A percentile compares a stretch with the other conserved stretches of the same genome.
phyloP scores from a whole-genome alignment of 2,888 invertebrate species.

The Zonitis immaculata region DNA sequence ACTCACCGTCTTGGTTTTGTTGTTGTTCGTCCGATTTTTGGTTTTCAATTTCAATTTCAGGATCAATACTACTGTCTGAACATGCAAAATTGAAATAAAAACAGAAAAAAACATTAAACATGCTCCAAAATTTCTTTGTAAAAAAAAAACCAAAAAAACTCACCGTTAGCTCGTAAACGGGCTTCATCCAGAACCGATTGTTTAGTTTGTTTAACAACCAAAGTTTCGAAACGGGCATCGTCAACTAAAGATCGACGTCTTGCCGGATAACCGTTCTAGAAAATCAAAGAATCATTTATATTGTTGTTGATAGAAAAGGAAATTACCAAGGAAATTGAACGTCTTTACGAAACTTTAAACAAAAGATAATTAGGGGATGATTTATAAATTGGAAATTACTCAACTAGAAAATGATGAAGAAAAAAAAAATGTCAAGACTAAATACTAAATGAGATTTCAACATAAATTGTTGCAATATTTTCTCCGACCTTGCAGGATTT shows the following conservation, averaged over 20 bases:
- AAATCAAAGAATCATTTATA: constrained; percentile 39
- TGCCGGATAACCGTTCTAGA: constrained; percentile 95
- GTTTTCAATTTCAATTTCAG: constrained; percentile 43
- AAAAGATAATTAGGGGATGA: too few relatives aligned
- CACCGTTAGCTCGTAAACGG: constrained; percentile 82
- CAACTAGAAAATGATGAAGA: too few relatives aligned
- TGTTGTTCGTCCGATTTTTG: constrained; percentile 29
- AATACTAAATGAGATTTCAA: neutral
- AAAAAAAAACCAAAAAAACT: constrained; percentile 46
- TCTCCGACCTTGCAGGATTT: constrained; percentile 13
- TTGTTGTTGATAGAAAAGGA: too few relatives aligned
- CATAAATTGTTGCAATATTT: neutral
- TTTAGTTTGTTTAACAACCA: constrained; percentile 93
- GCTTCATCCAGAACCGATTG: constrained; percentile 89
- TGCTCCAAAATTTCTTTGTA: constrained; percentile 23
- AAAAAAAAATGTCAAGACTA: neutral
- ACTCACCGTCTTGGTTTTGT: constrained; percentile 36
- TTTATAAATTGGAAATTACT: constrained; percentile 2
- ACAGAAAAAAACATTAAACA: constrained; percentile 29
- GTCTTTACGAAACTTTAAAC: constrained; percentile 23
- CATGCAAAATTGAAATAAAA: constrained; percentile 25
- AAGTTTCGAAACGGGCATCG: constrained; percentile 95
- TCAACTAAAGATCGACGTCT: constrained; percentile 94
- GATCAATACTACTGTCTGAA: constrained; percentile 47
- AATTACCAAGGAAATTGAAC: constrained; percentile 36